These are phyloP conservation scores for Brachionichthys hirsutus DNA, from an alignment of 2,113 vertebrate genomes.

Conservation along the genomic window DNA sequence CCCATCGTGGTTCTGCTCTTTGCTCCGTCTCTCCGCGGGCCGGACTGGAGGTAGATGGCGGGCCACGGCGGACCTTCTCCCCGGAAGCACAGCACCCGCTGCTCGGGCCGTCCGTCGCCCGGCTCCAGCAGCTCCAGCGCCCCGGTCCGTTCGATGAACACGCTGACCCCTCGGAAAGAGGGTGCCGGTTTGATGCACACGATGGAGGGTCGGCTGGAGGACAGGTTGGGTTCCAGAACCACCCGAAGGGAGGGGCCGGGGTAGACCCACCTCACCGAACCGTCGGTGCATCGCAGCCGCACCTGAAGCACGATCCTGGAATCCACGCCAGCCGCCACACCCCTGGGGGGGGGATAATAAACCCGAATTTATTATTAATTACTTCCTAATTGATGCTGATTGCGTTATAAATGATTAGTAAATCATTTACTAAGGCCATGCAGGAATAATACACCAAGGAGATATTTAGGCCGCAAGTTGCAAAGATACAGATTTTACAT, in stretches of 20 bases:
- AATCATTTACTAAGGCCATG: neutral
- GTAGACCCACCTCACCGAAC: constrained; percentile 80
- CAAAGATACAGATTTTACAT: no score
- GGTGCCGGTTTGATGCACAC: constrained; percentile 78
- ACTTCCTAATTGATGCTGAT: no score
- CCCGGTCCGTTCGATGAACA: constrained; percentile 72
- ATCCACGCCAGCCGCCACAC: constrained; percentile 62
- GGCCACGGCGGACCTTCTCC: constrained; percentile 49
- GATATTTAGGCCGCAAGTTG: no score
- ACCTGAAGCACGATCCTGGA: constrained; percentile 78
- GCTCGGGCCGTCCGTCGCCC: constrained; percentile 42
- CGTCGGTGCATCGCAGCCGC: constrained; percentile 77
- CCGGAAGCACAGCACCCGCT: constrained; percentile 76
- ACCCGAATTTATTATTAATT: no score
- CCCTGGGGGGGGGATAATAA: constrained; percentile 54
- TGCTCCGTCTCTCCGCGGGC: constrained; percentile 60
- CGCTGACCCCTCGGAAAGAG: constrained; percentile 71
- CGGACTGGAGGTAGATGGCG: constrained; percentile 81
- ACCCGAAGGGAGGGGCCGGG: constrained; percentile 76
- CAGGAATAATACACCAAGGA: no score
- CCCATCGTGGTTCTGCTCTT: constrained; percentile 70
- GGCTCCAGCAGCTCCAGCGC: constrained; percentile 71
- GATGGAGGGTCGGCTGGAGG: constrained; percentile 42
- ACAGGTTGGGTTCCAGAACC: constrained; percentile 78
- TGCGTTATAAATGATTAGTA: no score